These are phyloP conservation scores for Nannospalax galili DNA, from an alignment of 2,113 vertebrate species.

Conservation along the genomic window DNA sequence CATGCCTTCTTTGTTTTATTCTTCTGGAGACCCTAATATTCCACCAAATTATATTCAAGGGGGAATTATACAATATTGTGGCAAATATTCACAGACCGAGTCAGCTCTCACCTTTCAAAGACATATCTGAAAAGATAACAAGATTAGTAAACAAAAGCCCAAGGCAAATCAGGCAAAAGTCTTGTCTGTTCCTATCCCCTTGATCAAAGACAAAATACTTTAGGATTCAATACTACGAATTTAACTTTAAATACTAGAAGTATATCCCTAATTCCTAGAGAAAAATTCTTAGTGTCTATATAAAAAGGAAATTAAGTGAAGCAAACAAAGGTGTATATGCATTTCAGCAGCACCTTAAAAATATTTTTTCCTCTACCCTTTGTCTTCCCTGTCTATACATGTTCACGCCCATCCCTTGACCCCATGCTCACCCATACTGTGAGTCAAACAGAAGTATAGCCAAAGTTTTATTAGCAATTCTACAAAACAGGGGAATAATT, in stretches of 20 bases:
- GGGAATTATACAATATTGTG: not conserved
- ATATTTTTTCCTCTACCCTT: not conserved
- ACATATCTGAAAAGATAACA: not conserved
- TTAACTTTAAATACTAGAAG: not conserved
- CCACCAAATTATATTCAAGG: not conserved
- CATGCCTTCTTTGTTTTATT: not conserved
- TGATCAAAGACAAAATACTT: not conserved
- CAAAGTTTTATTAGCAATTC: not conserved
- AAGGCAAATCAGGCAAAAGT: not conserved
- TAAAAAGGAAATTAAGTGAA: slow-evolving; percentile 8
- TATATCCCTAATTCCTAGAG: not conserved
- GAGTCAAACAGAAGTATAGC: not conserved
- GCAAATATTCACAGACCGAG: not conserved
- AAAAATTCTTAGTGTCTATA: not conserved
- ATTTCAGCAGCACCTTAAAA: not conserved
- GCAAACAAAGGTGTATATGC: not conserved
- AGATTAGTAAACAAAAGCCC: not conserved
- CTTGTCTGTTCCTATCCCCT: not conserved
- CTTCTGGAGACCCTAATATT: not conserved
- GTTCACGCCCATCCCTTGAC: no score
- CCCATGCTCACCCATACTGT: no score
- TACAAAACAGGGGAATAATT: not conserved
- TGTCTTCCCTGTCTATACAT: not conserved
- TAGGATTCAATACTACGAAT: not conserved
- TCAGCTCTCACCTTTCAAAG: not conserved